These are phyloP conservation scores for Seira sanloemensis DNA, from an alignment of 2,888 invertebrate genomes.

Conservation along the genomic window DNA sequence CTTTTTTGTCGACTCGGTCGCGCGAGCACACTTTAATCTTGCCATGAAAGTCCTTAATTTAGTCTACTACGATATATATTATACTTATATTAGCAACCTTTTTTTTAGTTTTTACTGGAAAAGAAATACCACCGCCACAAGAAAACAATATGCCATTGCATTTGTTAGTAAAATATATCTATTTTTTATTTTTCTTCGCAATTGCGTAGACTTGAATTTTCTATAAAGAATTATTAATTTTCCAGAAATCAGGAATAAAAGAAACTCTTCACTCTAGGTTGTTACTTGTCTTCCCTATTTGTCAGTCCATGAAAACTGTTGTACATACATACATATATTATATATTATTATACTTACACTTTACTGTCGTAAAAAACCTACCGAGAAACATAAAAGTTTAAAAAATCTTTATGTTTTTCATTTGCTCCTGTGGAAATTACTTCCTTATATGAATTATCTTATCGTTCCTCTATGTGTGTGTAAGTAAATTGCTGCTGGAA, in stretches of 20 bases:
- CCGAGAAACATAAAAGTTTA: too few relatives aligned
- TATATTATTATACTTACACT: neutral
- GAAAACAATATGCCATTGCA: neutral
- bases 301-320: constrained; percentile 39
- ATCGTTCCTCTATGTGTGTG: neutral
- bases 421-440: too few relatives aligned
- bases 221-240: neutral
- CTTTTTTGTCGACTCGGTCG: constrained; percentile 27
- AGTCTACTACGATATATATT: too few relatives aligned
- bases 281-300: constrained; percentile 52
- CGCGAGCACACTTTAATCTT: constrained; percentile 46
- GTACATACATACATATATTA: neutral
- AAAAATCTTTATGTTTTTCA: too few relatives aligned
- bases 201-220: neutral
- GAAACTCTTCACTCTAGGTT: constrained; percentile 30
- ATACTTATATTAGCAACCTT: neutral
- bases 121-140: neutral
- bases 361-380: neutral
- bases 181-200: constrained; percentile 14
- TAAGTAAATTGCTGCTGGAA: constrained; percentile 19
- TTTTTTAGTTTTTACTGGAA: neutral
- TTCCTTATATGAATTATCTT: too few relatives aligned
- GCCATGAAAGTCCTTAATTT: constrained; percentile 50
- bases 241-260: neutral
- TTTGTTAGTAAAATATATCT: neutral